Base-by-base conservation (phyloP, 2,888 invertebrate genomes). In the Mesorhabditis sp. region DNA sequence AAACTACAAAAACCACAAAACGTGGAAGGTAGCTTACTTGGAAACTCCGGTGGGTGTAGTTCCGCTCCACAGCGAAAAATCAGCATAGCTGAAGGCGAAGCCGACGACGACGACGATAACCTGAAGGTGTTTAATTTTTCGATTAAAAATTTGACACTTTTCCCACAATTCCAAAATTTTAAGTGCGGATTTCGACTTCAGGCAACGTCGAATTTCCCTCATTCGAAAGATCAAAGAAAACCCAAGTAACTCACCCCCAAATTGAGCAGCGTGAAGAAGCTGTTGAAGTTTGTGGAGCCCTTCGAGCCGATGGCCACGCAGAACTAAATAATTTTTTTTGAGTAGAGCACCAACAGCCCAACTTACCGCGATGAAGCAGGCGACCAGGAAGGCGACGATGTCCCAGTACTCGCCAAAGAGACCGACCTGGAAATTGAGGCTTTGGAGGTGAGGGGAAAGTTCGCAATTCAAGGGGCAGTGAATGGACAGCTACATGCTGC, bases 1-100 rank as follows among this genome's bases (percentile, higher is more conserved):
- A 50, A n/a, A 50, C n/a, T 50, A 13, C 58, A 50, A 50, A 50
- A n/a, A 28, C 28, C 58, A 10, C n/a, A 50, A 50, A n/a, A 10
- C 58, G 2, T 13, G n/a, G 58, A 10, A 10, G n/a, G n/a, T 13
- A 13, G 10, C 58, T 50, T n/a, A 83, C 1, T 87, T 86, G 72
- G 87, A 78, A 76, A 86, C 87, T 15, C 5, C 86, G 86, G 45
- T 90, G 83, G 41, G 70, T 68, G 7, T 66, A 6, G 28, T 28
- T 13, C 15, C n/a, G 28, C 64, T 63, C 64, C 64, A 63, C 15
- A 15, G 10, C 64, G n/a, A n/a, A 4, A 90, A 86, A 81, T 93
- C 90, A 0, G 93, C 93, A 84, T 92, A 92, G 86, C 91, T 91
- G 84, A 93, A 91, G 0, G 94, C 94, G 10, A 93, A 89, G 43